phyloP scores from a whole-genome alignment of 2,797 vertebrate species.

The Gymnodraco acuticeps region DNA sequence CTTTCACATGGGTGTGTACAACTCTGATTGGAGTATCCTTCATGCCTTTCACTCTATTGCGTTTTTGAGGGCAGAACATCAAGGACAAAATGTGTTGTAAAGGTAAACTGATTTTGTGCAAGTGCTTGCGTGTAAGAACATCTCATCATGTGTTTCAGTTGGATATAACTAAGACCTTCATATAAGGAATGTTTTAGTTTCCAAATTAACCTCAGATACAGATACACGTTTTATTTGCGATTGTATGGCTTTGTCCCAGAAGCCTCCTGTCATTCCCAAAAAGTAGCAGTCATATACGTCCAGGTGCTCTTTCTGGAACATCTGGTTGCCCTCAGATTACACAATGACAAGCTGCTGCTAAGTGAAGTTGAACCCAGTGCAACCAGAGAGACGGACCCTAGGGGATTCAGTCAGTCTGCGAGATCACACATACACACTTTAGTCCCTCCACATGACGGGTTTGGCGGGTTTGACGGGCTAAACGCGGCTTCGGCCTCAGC shows the following conservation, averaged over 20 bases:
- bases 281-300: constrained; percentile 17
- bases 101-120: constrained; percentile 3
- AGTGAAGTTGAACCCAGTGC: constrained; percentile 21
- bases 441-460: constrained; percentile 17
- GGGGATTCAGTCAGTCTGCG: constrained; percentile 33
- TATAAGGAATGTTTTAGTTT: neutral
- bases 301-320: constrained; percentile 51
- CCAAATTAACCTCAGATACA: neutral
- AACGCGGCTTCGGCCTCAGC: constrained; percentile 46
- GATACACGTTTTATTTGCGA: neutral
- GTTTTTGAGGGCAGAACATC: constrained; percentile 7
- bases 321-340: constrained; percentile 51
- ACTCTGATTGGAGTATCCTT: constrained; percentile 9
- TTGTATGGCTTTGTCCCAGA: constrained; percentile 20
- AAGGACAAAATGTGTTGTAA: neutral
- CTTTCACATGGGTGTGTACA: constrained; percentile 21
- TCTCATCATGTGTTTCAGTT: neutral
- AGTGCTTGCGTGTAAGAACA: neutral
- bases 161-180: neutral
- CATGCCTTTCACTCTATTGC: neutral
- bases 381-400: constrained; percentile 31
- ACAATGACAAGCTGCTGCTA: constrained; percentile 39
- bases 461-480: constrained; percentile 30
- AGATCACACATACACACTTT: constrained; percentile 46
- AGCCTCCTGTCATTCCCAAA: constrained; percentile 18